phyloP scores from a whole-genome alignment of 2,888 invertebrate species.

The Alloscopus bannaensis region DNA sequence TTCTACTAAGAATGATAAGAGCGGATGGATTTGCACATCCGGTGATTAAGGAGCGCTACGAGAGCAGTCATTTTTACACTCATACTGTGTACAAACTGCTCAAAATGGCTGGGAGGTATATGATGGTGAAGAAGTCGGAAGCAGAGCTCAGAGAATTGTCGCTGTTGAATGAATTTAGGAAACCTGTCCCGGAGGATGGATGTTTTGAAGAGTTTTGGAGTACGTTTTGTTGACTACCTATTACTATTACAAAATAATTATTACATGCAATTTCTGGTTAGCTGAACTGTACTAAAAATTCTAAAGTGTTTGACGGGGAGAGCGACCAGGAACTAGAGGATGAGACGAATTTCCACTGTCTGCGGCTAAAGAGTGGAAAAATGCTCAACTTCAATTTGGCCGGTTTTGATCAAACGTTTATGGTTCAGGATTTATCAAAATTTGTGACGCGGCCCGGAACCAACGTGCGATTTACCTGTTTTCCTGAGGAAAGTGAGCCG shows the following conservation, averaged over 20 bases:
- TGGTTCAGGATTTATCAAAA: conserved; percentile 7
- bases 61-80: neutral
- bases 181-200: neutral
- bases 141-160: neutral
- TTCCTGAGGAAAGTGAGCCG: conserved; percentile 2
- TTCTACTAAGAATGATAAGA: conserved; percentile 12
- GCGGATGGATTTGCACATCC: conserved; percentile 31
- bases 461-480: neutral
- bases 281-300: too few species aligned
- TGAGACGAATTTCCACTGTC: neutral
- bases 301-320: conserved; percentile 6
- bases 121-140: neutral
- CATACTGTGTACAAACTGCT: conserved; percentile 11
- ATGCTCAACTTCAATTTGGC: conserved; percentile 1
- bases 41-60: neutral
- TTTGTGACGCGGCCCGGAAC: neutral
- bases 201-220: conserved; percentile 19
- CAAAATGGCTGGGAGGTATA: neutral
- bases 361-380: conserved; percentile 4
- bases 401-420: conserved; percentile 22
- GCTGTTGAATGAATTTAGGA: neutral
- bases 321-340: conserved; percentile 4
- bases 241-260: neutral
- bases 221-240: neutral
- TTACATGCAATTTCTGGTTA: neutral